A percentile compares a stretch with the other conserved stretches of the same genome.
phyloP scores from a whole-genome alignment of 2,888 invertebrate species.

The Cephus sareptanus region DNA sequence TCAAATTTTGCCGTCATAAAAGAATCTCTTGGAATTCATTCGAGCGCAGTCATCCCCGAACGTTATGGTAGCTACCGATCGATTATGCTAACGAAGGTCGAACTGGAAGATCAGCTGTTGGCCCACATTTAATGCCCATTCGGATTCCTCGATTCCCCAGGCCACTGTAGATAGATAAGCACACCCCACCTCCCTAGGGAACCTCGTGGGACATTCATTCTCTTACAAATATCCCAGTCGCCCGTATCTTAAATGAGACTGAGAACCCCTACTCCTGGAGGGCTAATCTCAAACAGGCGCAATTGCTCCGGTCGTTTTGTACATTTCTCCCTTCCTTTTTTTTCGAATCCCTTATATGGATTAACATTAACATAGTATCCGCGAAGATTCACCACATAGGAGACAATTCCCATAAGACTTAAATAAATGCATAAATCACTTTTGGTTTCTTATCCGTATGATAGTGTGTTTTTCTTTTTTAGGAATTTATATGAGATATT shows the following conservation, averaged over 20 bases:
- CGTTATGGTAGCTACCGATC: neutral
- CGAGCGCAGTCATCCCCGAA: neutral
- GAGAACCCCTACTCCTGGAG: conserved; percentile 25
- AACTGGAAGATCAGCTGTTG: conserved; percentile 58
- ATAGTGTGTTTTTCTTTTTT: neutral
- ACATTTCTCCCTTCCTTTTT: neutral
- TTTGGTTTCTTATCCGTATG: neutral
- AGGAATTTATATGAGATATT: neutral
- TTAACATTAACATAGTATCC: too few species aligned
- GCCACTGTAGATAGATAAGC: conserved; percentile 10
- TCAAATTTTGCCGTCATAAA: neutral
- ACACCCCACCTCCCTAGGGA: conserved; percentile 47
- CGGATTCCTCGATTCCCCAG: conserved; percentile 32
- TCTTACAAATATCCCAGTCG: conserved; percentile 46
- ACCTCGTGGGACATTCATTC: conserved; percentile 40
- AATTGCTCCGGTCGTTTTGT: neutral
- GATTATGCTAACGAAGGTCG: conserved; percentile 48
- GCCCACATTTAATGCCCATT: conserved; percentile 50
- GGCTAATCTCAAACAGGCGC: conserved; percentile 17
- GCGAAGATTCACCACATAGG: neutral
- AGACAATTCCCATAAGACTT: neutral
- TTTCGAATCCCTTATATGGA: neutral
- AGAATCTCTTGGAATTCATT: neutral
- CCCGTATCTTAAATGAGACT: conserved; percentile 33
- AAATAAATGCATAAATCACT: neutral